Evolutionary conservation across 2,113 vertebrate genomes (phyloP), one percentile per base, ranked within the genome.

Genomic region (Gobio gobio): DNA sequence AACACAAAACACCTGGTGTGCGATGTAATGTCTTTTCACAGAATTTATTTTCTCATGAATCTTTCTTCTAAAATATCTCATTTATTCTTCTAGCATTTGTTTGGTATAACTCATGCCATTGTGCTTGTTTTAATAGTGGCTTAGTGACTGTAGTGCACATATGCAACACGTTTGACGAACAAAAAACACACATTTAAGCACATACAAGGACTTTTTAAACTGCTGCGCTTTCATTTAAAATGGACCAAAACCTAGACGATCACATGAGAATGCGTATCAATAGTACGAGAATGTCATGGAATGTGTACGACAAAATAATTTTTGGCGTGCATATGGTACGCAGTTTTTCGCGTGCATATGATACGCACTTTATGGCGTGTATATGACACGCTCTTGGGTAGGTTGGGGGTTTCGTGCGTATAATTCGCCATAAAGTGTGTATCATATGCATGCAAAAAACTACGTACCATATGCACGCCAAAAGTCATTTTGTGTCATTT

Each of bases 1-100:
- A 68, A 54, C 59, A 66, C n/a, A 66, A 63, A 81, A 63, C 78
- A 81, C 78, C 78, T 81, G 78, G 59, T 81, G 61, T 26, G 59
- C 14, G 51, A 66, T 78, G 36, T 66, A 49, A 66, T 81, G 61
- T 33, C 45, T 72, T 83, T 82, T 59, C n/a, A 18, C 18, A 63
- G 0, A 40, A 56, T 10, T 43, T 22, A 5, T 18, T 22, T 74
- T 74, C 70, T 24, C 56, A 78, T 78, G 56, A 24, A 61, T n/a
- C 12, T 43, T 78, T 78, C n/a, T 78, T 78, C 47, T 47, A 45
- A 58, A 78, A 77, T n/a, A 43, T 43, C 20, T 70, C 0, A 70
- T 10, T 70, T 70, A 70, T 70, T 70, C 40, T 43, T 70, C 10
- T 70, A 43, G 36, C 36, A 70, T 70, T 40, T n/a, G 10, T 10